Evolutionary conservation across 2,888 invertebrate genomes (phyloP).

Genomic region (Drosophila neotestacea): DNA sequence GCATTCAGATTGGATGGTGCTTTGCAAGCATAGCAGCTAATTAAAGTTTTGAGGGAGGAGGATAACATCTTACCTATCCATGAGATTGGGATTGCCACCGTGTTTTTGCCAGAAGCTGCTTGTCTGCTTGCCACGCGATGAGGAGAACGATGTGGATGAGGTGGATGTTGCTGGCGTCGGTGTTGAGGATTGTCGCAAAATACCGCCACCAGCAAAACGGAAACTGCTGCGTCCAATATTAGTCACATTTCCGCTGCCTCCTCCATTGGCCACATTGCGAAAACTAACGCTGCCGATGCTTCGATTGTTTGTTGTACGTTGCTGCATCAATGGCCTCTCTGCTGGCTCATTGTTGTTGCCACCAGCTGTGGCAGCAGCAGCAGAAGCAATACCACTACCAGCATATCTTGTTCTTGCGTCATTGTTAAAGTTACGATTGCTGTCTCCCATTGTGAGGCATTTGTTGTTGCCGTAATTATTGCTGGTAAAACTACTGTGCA

Average conservation of each 20-base stretch:
- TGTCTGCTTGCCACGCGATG: slow-evolving; percentile 60
- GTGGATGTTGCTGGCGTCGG: slow-evolving; percentile 40
- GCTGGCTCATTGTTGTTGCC: slow-evolving; percentile 43
- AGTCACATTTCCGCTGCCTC: slow-evolving; percentile 31
- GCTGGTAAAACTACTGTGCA: slow-evolving; percentile 69
- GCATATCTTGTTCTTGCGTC: slow-evolving; percentile 25
- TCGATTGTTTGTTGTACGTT: slow-evolving; percentile 51
- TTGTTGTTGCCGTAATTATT: slow-evolving; percentile 65
- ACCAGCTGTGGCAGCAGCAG: slow-evolving; percentile 2
- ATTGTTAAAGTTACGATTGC: slow-evolving; percentile 79
- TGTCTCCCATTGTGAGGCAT: slow-evolving; percentile 69
- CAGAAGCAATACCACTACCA: background rate
- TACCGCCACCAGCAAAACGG: slow-evolving; percentile 71
- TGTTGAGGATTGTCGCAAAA: slow-evolving; percentile 76
- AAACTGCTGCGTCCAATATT: slow-evolving; percentile 64
- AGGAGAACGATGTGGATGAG: slow-evolving; percentile 55
- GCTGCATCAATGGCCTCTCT: slow-evolving; percentile 61
- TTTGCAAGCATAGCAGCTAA: slow-evolving; percentile 37
- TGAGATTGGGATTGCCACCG: slow-evolving; percentile 78
- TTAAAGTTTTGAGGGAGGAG: slow-evolving; percentile 38
- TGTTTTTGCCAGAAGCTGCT: slow-evolving; percentile 78
- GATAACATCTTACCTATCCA: slow-evolving; percentile 76
- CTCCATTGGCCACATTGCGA: slow-evolving; percentile 61
- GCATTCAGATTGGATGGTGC: slow-evolving; percentile 36
- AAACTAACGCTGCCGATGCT: slow-evolving; percentile 67